Evolutionary conservation across 2,113 vertebrate species (phyloP).

Genomic region (Halichoerus grypus): DNA sequence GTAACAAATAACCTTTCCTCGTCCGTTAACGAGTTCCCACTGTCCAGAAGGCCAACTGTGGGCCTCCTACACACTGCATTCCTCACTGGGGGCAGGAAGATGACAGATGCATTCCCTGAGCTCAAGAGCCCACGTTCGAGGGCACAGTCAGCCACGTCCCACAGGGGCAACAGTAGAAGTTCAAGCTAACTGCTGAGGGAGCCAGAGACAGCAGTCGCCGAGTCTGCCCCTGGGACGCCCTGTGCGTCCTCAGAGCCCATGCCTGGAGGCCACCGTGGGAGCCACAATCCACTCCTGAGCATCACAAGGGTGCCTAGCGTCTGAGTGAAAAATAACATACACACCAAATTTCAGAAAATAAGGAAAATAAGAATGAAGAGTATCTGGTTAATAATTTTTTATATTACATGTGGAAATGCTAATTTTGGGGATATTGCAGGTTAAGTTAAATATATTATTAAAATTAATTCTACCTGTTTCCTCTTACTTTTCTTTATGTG

Average conservation of each 20-base stretch:
- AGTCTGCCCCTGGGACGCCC: background rate
- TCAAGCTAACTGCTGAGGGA: background rate
- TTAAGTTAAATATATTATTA: conserved; percentile 15
- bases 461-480: background rate
- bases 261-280: background rate
- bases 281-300: too few relatives aligned
- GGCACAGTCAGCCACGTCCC: accelerated
- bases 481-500: conserved; percentile 28
- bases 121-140: background rate
- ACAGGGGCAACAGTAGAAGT: background rate
- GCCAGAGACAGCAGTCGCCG: too few relatives aligned
- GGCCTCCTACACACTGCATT: background rate
- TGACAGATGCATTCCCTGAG: background rate
- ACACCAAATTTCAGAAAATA: background rate
- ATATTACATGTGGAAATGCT: background rate
- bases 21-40: background rate
- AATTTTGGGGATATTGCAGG: background rate
- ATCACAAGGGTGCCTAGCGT: background rate
- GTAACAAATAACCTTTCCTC: background rate
- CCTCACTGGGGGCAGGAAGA: background rate
- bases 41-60: background rate
- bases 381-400: background rate
- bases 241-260: background rate
- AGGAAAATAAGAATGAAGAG: background rate
- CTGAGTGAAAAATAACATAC: background rate